phyloP scores from a whole-genome alignment of 2,797 vertebrate species.

The Erpetoichthys calabaricus region DNA sequence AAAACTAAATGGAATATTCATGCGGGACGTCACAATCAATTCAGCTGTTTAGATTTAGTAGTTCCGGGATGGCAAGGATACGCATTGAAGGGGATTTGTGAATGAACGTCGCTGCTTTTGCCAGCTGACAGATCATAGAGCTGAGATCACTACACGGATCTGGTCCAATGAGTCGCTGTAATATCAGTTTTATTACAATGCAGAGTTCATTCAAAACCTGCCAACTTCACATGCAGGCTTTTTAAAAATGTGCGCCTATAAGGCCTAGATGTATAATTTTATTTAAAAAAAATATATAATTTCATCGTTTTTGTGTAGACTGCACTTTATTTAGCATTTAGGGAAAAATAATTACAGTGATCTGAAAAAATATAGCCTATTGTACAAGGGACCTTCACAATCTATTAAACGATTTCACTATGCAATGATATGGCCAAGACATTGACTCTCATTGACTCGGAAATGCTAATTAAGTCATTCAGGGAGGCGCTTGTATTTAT shows the following conservation, averaged over 20 bases:
- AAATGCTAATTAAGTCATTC: too few relatives aligned
- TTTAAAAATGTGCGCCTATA: constrained; percentile 35
- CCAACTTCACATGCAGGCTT: constrained; percentile 38
- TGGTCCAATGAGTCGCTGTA: constrained; percentile 46
- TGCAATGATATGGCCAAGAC: too few relatives aligned
- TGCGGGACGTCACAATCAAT: constrained; percentile 38
- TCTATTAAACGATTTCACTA: too few relatives aligned
- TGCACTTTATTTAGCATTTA: too few relatives aligned
- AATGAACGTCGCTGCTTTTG: constrained; percentile 59
- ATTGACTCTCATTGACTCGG: too few relatives aligned
- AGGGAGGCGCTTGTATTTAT: too few relatives aligned
- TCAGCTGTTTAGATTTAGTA: constrained; percentile 31
- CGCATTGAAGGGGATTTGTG: constrained; percentile 57
- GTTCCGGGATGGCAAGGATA: constrained; percentile 44
- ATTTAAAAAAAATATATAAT: not conserved
- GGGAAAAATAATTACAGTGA: too few relatives aligned
- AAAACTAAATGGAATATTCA: constrained; percentile 22
- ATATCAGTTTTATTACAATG: constrained; percentile 43
- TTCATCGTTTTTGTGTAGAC: too few relatives aligned
- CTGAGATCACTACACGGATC: constrained; percentile 52
- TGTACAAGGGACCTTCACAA: too few relatives aligned
- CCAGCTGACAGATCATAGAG: constrained; percentile 58
- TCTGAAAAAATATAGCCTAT: too few relatives aligned
- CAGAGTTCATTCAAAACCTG: constrained; percentile 44
- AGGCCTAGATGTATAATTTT: constrained; percentile 16